These are phyloP conservation scores for Oncorhynchus nerka DNA, from an alignment of 2,113 vertebrate species.

Conservation along the genomic window DNA sequence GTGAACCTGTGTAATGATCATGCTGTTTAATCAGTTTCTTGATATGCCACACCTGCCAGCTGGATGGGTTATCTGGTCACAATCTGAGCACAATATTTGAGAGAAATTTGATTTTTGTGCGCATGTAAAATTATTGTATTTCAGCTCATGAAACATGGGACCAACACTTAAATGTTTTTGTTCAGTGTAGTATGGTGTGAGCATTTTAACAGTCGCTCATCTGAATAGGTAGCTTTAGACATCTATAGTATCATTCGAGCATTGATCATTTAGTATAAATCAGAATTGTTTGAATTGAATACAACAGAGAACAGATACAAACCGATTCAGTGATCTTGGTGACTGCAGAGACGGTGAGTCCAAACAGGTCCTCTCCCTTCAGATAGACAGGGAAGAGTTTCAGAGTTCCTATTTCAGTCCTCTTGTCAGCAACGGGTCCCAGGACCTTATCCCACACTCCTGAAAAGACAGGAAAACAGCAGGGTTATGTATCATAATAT, in stretches of 20 bases:
- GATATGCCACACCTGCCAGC: too few relatives aligned
- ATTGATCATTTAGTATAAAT: not conserved
- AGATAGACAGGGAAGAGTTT: conserved; percentile 91
- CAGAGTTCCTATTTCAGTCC: conserved; percentile 86
- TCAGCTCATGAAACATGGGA: too few relatives aligned
- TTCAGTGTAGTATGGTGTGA: too few relatives aligned
- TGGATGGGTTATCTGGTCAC: too few relatives aligned
- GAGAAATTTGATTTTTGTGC: too few relatives aligned
- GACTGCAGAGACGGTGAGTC: conserved; percentile 89
- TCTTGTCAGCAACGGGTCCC: conserved; percentile 87
- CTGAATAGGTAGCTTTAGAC: too few relatives aligned
- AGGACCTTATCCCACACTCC: conserved; percentile 97
- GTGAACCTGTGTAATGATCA: too few relatives aligned
- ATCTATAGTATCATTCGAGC: not conserved
- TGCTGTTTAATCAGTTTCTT: too few relatives aligned
- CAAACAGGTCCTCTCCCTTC: conserved; percentile 96
- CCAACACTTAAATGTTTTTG: too few relatives aligned
- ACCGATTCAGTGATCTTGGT: conserved; percentile 94
- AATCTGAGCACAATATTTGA: too few relatives aligned
- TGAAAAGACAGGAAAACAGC: conserved; percentile 51
- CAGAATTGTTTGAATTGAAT: not conserved
- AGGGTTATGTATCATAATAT: conserved; percentile 4
- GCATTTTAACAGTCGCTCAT: too few relatives aligned
- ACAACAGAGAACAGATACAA: conserved; percentile 52
- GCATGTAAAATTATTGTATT: too few relatives aligned